phyloP scores from a whole-genome alignment of 2,797 vertebrate species.

The Platalea minor region DNA sequence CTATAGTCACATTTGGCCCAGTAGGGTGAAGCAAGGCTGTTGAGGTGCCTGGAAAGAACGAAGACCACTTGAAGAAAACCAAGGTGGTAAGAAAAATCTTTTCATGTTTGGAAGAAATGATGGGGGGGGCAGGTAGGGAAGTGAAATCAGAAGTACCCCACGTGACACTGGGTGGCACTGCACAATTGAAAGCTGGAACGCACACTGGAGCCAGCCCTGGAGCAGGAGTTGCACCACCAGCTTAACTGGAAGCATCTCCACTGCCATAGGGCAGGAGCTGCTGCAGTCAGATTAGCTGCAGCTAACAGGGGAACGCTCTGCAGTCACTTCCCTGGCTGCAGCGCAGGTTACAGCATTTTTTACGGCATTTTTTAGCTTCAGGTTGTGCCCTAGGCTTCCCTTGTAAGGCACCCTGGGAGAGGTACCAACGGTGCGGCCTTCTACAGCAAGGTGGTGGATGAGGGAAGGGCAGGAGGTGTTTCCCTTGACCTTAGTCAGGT shows the following conservation, averaged over 20 bases:
- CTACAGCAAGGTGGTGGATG: background rate
- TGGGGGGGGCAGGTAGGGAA: accelerated
- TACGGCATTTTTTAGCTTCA: background rate
- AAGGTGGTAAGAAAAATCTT: background rate
- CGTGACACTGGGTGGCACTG: background rate
- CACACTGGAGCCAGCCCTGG: background rate
- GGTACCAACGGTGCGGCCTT: background rate
- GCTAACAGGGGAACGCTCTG: accelerated
- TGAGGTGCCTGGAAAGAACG: background rate
- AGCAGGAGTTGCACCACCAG: background rate
- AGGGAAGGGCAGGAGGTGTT: background rate
- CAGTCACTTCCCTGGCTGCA: background rate
- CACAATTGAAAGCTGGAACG: background rate
- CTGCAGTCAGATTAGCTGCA: background rate
- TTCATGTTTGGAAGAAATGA: background rate
- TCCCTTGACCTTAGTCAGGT: background rate
- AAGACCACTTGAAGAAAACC: background rate
- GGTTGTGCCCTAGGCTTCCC: background rate
- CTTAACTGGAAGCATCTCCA: background rate
- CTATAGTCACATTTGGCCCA: accelerated
- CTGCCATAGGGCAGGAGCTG: background rate
- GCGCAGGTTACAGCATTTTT: background rate
- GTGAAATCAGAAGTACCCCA: background rate
- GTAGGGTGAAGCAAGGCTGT: accelerated
- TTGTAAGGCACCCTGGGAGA: accelerated